phyloP scores from a whole-genome alignment of 64 coral and sea anemone genomes.

The Pocillopora damicornis region DNA sequence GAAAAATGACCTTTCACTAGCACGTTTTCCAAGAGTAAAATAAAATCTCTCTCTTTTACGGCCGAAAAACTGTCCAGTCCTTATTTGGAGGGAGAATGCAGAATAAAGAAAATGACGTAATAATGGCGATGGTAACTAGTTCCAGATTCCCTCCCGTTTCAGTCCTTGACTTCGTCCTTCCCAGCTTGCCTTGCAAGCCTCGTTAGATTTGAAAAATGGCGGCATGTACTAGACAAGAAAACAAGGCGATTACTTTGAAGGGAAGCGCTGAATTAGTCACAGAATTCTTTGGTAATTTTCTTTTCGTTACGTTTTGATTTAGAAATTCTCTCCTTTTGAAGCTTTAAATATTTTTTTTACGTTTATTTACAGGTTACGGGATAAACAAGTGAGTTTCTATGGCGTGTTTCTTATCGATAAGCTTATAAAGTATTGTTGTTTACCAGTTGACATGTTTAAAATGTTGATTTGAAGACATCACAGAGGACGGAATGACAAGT shows the following conservation, averaged over 20 bases:
- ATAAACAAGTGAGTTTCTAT: constrained; percentile 85
- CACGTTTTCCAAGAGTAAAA: too few species aligned
- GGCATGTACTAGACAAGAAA: constrained; percentile 67
- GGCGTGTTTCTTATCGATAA: neutral
- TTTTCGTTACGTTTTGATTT: neutral
- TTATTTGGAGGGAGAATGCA: neutral
- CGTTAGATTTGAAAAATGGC: constrained; percentile 91
- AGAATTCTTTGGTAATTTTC: constrained; percentile 80
- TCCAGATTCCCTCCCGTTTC: neutral
- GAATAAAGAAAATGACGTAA: too few species aligned
- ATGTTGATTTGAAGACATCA: neutral
- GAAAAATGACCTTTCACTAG: too few species aligned
- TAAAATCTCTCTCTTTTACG: too few species aligned
- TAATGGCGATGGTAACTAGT: too few species aligned
- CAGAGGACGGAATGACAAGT: too few species aligned
- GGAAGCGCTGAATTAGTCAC: constrained; percentile 94
- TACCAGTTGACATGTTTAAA: neutral
- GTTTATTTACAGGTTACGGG: constrained; percentile 62
- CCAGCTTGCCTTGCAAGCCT: neutral
- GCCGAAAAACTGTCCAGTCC: too few species aligned
- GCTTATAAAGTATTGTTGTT: neutral
- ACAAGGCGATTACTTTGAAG: constrained; percentile 91
- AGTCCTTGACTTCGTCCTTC: neutral
- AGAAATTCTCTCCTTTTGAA: neutral
- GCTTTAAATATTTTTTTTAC: constrained; percentile 1